Base-by-base conservation (phyloP, 1,140 invertebrate species). In the Drosophila persimilis region DNA sequence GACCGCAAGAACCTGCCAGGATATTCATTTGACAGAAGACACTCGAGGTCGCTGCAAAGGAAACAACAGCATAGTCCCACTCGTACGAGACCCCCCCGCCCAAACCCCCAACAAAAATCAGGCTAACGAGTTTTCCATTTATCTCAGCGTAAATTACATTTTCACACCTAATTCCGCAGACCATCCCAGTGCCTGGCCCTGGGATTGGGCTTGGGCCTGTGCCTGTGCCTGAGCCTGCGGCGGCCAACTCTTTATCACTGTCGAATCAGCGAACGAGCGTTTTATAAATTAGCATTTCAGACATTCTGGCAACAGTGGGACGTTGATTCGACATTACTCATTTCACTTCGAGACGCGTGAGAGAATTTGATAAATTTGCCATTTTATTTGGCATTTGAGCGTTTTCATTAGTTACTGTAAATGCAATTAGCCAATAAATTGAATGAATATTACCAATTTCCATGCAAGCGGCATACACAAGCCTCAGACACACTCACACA, bases 381-480 rank as follows among this genome's bases (percentile, higher is more conserved):
- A 83, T 86, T 88, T 88, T 83, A 86, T 86, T 81, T 83, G 83
- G 61, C 81, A 71, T 75, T 71, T 74, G 65, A 76, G 56, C 66
- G 71, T 48, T 75, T 67, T 86, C 73, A 85, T 86, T 85, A 85
- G 80, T 61, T 69, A 52, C 57, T 67, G 71, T 69, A 77, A 83
- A 81, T 86, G 78, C 81, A 86, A 86, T 88, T 88, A 83, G 70
- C 75, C 74, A 88, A 88, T 86, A 86, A 86, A 86, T 88, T 83
- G 69, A 72, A 86, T 88, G 83, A 83, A 86, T 88, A 86, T 75
- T 78, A 72, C 64, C 73, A 72, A 78, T 75, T 75, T 59, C 62
- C 81, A 86, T 86, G 81, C 81, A 58, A 85, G 62, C 47, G 5
- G 6, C n/a, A 13, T 39, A 39, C 35, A 13, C 35, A 39, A 39